These are phyloP conservation scores for Nothocercus julius DNA, from an alignment of 2,113 vertebrate genomes.

Conservation along the genomic window DNA sequence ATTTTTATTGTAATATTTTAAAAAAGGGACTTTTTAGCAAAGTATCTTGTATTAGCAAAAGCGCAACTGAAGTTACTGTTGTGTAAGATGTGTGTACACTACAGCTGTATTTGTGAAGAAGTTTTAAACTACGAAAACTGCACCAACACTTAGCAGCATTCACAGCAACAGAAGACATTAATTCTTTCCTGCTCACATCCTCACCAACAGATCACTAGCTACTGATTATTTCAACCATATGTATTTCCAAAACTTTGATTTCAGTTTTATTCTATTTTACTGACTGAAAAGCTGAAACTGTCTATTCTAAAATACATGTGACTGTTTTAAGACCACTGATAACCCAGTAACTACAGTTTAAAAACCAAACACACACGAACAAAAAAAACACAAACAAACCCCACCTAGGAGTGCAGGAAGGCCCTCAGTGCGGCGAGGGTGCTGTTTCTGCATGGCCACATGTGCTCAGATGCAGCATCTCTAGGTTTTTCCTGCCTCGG, in stretches of 20 bases:
- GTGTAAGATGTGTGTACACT: conserved; percentile 2
- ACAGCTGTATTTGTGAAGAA: background rate
- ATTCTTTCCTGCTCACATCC: background rate
- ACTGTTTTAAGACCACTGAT: background rate
- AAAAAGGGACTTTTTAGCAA: background rate
- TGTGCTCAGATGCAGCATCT: background rate
- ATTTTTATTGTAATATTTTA: conserved; percentile 27
- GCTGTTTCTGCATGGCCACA: background rate
- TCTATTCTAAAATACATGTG: background rate
- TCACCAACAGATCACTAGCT: conserved; percentile 33
- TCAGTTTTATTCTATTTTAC: conserved; percentile 5
- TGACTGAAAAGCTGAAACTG: background rate
- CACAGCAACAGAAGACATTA: background rate
- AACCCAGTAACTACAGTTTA: background rate
- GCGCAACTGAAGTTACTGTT: conserved; percentile 11
- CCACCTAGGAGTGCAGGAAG: background rate
- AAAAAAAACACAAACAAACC: no score
- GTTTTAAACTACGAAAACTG: background rate
- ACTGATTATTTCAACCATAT: background rate
- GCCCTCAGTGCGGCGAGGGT: fast-evolving
- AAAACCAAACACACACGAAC: no score
- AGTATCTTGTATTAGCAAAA: conserved; percentile 24
- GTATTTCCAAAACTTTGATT: conserved; percentile 33
- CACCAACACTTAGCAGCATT: background rate
- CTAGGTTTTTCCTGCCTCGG: background rate